A percentile compares a stretch with the other conserved stretches of the same genome.
Conservation (phyloP, 1,140 invertebrate species). For the Tribolium castaneum region DNA sequence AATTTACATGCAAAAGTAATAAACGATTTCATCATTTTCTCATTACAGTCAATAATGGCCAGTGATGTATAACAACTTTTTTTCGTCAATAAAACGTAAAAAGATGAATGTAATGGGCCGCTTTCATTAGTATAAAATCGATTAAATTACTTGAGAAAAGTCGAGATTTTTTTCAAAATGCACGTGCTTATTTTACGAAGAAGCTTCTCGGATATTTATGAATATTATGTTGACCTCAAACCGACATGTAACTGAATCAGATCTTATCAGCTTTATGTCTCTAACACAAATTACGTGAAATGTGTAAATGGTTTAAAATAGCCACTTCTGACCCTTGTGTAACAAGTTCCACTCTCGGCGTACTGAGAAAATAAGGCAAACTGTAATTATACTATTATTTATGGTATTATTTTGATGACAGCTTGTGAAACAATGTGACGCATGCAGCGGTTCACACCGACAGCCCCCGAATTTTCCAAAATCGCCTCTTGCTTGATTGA, state of each 20-base stretch:
- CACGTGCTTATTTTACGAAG: slow-evolving; percentile 15
- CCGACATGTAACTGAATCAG: slow-evolving; percentile 21
- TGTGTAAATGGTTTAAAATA: slow-evolving; percentile 35
- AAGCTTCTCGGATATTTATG: slow-evolving; percentile 13
- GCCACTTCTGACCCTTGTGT: slow-evolving; percentile 22
- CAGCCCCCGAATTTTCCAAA: background rate
- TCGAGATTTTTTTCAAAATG: slow-evolving; percentile 8
- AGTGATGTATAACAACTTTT: slow-evolving; percentile 34
- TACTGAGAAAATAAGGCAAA: slow-evolving; percentile 26
- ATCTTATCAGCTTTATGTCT: slow-evolving; percentile 33
- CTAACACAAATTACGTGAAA: slow-evolving; percentile 35
- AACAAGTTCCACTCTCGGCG: slow-evolving; percentile 23
- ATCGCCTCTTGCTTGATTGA: background rate
- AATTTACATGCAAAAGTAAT: slow-evolving; percentile 33
- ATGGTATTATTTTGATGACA: slow-evolving; percentile 25
- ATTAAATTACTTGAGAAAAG: background rate
- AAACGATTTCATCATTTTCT: slow-evolving; percentile 36
- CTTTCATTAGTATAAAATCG: slow-evolving; percentile 31
- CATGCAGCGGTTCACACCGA: background rate
- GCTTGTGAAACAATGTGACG: slow-evolving; percentile 7
- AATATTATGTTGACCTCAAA: slow-evolving; percentile 33
- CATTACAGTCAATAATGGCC: slow-evolving; percentile 30
- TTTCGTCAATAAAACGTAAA: slow-evolving; percentile 29
- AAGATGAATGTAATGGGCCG: slow-evolving; percentile 13
- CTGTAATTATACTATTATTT: slow-evolving; percentile 24